Percentiles rank a stretch among this genome's conserved stretches.
Conservation (phyloP, 1,140 invertebrate species). For the Ephestia elutella region DNA sequence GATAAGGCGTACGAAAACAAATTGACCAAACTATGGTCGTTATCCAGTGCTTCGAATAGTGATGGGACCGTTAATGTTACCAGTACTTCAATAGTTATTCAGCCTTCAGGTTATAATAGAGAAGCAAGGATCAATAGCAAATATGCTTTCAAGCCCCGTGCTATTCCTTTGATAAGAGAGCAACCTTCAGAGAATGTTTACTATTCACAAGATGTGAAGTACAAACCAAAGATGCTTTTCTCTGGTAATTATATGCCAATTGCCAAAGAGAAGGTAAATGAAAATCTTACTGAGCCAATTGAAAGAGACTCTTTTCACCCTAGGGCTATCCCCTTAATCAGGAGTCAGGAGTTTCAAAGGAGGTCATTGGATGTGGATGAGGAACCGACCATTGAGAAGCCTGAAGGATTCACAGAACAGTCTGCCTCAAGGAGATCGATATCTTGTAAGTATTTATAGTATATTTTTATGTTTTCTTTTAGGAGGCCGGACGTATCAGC, state of each 20-base stretch:
- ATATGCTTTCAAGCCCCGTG: constrained; percentile 54
- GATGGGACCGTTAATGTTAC: constrained; percentile 47
- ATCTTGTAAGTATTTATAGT: constrained; percentile 51
- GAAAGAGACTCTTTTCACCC: constrained; percentile 37
- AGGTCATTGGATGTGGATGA: constrained; percentile 46
- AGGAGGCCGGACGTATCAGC: background rate
- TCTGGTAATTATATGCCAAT: constrained; percentile 67
- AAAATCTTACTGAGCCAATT: constrained; percentile 27
- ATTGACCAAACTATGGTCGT: constrained; percentile 46
- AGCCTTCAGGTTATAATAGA: constrained; percentile 35
- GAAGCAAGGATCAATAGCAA: constrained; percentile 26
- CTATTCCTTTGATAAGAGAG: constrained; percentile 42
- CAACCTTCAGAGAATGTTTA: constrained; percentile 41
- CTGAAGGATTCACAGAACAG: constrained; percentile 42
- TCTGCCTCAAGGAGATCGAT: constrained; percentile 55
- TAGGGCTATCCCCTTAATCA: constrained; percentile 52
- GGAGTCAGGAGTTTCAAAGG: constrained; percentile 43
- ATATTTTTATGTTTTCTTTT: background rate
- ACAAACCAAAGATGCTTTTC: constrained; percentile 61
- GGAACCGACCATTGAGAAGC: constrained; percentile 44
- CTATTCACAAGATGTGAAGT: constrained; percentile 42
- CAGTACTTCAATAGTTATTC: constrained; percentile 48
- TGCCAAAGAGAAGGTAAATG: constrained; percentile 63
- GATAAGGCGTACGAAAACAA: constrained; percentile 44
- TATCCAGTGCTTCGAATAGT: constrained; percentile 35